These are phyloP conservation scores for Phylloscopus collybita DNA, from an alignment of 2,797 vertebrate species.

Conservation along the genomic window DNA sequence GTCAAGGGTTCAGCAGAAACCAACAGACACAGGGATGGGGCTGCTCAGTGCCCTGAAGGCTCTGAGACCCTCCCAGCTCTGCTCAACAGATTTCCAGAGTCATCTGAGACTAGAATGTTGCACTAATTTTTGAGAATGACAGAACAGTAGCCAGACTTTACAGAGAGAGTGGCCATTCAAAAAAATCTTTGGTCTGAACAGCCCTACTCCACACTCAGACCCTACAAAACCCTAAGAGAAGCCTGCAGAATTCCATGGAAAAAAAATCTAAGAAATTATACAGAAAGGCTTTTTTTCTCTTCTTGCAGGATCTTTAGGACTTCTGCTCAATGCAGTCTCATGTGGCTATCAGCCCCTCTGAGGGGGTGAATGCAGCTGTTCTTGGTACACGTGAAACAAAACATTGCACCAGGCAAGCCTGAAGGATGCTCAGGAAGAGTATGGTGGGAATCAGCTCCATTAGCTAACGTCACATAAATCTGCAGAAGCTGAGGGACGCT, in stretches of 20 bases:
- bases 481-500: not conserved
- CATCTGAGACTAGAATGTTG: not conserved
- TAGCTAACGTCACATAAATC: not conserved
- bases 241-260: not conserved
- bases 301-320: not conserved
- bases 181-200: not conserved
- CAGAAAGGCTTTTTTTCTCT: not conserved
- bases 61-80: not conserved
- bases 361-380: not conserved
- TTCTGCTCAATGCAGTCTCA: not conserved
- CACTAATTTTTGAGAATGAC: not conserved
- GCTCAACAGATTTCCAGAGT: not conserved
- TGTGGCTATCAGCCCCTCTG: not conserved
- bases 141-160: not conserved
- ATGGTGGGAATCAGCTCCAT: not conserved
- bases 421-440: not conserved
- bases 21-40: not conserved
- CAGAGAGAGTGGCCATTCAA: not conserved
- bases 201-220: not conserved
- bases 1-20: conserved; percentile 23
- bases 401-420: not conserved
- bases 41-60: not conserved
- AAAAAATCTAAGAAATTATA: not conserved
- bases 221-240: not conserved
- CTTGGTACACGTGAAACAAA: not conserved